Evolutionary conservation across 2,113 vertebrate species (phyloP), one percentile per base, ranked within the genome.

Genomic region (Fulmarus glacialis): DNA sequence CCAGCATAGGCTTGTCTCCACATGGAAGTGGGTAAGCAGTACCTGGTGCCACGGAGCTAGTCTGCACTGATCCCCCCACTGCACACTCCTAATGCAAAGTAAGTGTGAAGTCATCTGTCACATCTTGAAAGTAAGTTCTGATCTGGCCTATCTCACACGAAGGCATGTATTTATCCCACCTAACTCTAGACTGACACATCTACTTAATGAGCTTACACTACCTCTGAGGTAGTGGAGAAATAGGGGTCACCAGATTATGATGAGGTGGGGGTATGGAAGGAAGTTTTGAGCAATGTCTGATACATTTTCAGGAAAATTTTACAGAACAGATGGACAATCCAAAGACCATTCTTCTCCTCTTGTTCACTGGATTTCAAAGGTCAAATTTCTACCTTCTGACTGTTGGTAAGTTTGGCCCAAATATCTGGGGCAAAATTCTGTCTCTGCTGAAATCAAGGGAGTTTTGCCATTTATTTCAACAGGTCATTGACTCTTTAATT

Each of bases 381-480:
- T 85, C 48, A 83, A 2, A 73, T 82, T 85, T 90, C 50, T 32
- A 0, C 70, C 43, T 68, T 45, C 58, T 93, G 43, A 16, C 48
- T 72, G 8, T 29, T 75, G 48, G 2, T 30, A 75, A 64, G 32
- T 68, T 70, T 87, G 73, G 17, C 62, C 50, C 66, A 91, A 93
- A 58, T 67, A 82, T 47, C 34, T 91, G 71, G 36, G 62, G 42
- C 15, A 79, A 80, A 91, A 90, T 62, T 77, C 74, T 85, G 36
- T 75, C 60, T 68, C 43, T 85, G 45, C 60, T 67, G 81, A 95
- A 91, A 56, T 70, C 43, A 91, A 56, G 58, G 45, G 70, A 87
- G 42, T 72, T 89, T 87, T 79, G 56, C n/a, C 70, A 62, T 87
- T 92, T 89, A 75, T 87, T 91, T 94, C 70, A 94, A 68, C 62